Percentiles rank a stretch among this genome's conserved stretches.
Evolutionary conservation across 2,797 vertebrate species (phyloP).

Genomic region (Halcyon chelicuti): DNA sequence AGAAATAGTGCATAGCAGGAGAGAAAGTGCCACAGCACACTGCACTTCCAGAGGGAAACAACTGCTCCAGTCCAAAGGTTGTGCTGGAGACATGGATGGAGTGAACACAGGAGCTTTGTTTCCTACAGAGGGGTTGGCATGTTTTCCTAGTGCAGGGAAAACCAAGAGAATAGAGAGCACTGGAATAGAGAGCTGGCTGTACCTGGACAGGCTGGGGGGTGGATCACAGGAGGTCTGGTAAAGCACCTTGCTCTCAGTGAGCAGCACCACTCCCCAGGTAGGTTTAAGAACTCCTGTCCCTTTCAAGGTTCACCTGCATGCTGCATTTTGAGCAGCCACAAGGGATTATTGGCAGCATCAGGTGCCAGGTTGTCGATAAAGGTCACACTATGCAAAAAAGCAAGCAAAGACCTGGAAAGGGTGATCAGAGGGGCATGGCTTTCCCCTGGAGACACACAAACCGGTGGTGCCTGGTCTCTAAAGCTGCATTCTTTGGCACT

Average conservation of each 20-base stretch:
- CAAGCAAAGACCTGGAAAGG: background rate
- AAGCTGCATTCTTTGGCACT: slow-evolving; percentile 23
- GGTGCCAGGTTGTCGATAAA: background rate
- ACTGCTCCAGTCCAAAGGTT: background rate
- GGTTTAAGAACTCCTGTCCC: background rate
- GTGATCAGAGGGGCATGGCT: background rate
- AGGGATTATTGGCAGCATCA: background rate
- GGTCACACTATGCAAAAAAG: background rate
- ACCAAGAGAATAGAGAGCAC: background rate
- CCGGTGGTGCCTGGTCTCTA: background rate
- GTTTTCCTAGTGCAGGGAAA: background rate
- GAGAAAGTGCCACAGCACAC: background rate
- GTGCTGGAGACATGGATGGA: background rate
- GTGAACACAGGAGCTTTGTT: background rate
- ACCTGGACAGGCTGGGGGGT: background rate
- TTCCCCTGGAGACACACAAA: background rate
- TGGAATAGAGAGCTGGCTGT: background rate
- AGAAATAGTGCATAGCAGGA: background rate
- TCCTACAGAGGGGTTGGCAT: background rate
- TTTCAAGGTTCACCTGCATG: background rate
- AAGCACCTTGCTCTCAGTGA: background rate
- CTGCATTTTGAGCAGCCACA: background rate
- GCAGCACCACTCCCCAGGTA: background rate
- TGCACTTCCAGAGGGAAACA: accelerated
- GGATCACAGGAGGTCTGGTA: background rate